A percentile compares a stretch with the other conserved stretches of the same genome.
phyloP scores from a whole-genome alignment of 1,140 invertebrate genomes.

The Sycobia sp. region DNA sequence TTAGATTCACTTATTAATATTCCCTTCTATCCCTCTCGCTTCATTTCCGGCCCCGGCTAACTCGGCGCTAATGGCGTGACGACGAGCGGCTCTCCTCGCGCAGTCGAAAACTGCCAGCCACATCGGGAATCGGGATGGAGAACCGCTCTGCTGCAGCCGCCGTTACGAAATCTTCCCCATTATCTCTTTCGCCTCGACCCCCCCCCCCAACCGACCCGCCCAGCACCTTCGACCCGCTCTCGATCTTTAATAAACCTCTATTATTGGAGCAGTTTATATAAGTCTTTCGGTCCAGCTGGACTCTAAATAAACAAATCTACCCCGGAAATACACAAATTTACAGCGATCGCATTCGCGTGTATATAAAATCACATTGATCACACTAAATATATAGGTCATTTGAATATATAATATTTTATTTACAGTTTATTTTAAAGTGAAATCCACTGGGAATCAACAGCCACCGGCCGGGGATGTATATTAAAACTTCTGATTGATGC shows the following conservation, averaged over 20 bases:
- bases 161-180: neutral
- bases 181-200: neutral
- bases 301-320: too few relatives aligned
- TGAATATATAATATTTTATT: too few relatives aligned
- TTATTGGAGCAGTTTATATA: slow-evolving; percentile 7
- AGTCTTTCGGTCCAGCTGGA: too few relatives aligned
- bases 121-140: slow-evolving; percentile 21
- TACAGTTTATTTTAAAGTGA: too few relatives aligned
- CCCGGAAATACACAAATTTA: too few relatives aligned
- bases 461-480: too few relatives aligned
- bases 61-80: slow-evolving; percentile 58
- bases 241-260: slow-evolving; percentile 5
- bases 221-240: neutral
- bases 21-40: slow-evolving; percentile 59
- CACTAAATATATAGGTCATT: too few relatives aligned
- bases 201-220: neutral
- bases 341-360: too few relatives aligned
- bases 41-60: slow-evolving; percentile 60
- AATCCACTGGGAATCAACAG: too few relatives aligned
- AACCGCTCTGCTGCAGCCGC: neutral
- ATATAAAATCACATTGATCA: too few relatives aligned
- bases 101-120: slow-evolving; percentile 25
- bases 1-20: slow-evolving; percentile 63
- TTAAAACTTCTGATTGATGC: too few relatives aligned
- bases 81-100: slow-evolving; percentile 50